phyloP scores from a whole-genome alignment of 2,797 vertebrate species.

The Meda fulgida region DNA sequence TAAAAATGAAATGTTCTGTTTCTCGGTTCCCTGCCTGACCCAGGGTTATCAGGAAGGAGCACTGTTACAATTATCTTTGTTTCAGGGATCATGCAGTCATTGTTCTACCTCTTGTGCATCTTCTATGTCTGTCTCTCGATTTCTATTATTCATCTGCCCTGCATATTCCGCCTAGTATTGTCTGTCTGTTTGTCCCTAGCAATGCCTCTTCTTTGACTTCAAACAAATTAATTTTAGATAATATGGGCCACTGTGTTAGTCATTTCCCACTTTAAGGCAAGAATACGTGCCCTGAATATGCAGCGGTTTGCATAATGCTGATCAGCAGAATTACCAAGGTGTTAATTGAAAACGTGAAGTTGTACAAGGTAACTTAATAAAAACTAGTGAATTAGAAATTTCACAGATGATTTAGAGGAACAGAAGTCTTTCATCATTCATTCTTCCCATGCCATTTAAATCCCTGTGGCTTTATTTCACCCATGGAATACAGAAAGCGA shows the following conservation, averaged over 20 bases:
- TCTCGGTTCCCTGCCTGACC: not conserved
- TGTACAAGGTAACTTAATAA: not conserved
- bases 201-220: constrained; percentile 17
- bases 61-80: not conserved
- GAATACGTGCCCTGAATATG: constrained; percentile 1
- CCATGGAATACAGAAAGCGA: not conserved
- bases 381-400: not conserved
- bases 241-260: constrained; percentile 16
- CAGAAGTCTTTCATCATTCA: constrained; percentile 5
- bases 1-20: not conserved
- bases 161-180: not conserved
- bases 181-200: constrained; percentile 11
- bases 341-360: constrained; percentile 8
- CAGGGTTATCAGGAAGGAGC: not conserved
- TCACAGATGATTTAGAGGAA: not conserved
- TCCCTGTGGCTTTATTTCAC: not conserved
- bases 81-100: constrained; percentile 13
- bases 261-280: constrained; percentile 11
- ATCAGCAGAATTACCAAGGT: constrained; percentile 1
- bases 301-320: constrained; percentile 11
- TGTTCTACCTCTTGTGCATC: constrained; percentile 21
- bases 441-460: not conserved
- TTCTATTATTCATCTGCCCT: constrained; percentile 3
- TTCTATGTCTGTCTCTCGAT: not conserved
- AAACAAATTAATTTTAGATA: constrained; percentile 24